Percentiles rank a stretch among this genome's conserved stretches.
phyloP scores from a whole-genome alignment of 2,888 invertebrate species.

The Ophion slaviceki region DNA sequence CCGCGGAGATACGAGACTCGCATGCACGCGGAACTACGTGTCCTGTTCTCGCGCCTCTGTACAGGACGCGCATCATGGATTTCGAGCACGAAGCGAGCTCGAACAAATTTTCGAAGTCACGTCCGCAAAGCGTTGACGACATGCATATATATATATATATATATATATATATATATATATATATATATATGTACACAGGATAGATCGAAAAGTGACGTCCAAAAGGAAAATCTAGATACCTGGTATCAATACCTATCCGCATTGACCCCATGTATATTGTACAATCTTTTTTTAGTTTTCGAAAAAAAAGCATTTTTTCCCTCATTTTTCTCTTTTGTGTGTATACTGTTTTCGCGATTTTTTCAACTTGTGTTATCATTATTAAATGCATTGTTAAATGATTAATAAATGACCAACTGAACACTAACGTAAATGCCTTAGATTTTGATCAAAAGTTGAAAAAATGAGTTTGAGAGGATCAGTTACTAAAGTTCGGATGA shows the following conservation, averaged over 20 bases:
- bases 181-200: not conserved
- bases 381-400: no score
- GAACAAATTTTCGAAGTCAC: slow-evolving; percentile 65
- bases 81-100: slow-evolving; percentile 60
- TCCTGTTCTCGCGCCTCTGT: slow-evolving; percentile 8
- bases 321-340: not conserved
- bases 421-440: no score
- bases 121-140: slow-evolving; percentile 64
- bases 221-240: not conserved
- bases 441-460: no score
- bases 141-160: slow-evolving; percentile 19
- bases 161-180: slow-evolving; percentile 13
- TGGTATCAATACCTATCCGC: not conserved
- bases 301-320: not conserved
- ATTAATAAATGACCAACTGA: no score
- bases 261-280: not conserved
- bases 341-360: no score
- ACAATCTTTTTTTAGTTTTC: not conserved
- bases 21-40: slow-evolving; percentile 59
- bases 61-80: slow-evolving; percentile 39
- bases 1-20: slow-evolving; percentile 49
- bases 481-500: no score
- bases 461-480: no score
- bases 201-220: not conserved
- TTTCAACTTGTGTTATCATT: no score